Evolutionary conservation across 2,113 vertebrate genomes (phyloP), one percentile per base, ranked within the genome.

Genomic region (Hemibagrus wyckioides): DNA sequence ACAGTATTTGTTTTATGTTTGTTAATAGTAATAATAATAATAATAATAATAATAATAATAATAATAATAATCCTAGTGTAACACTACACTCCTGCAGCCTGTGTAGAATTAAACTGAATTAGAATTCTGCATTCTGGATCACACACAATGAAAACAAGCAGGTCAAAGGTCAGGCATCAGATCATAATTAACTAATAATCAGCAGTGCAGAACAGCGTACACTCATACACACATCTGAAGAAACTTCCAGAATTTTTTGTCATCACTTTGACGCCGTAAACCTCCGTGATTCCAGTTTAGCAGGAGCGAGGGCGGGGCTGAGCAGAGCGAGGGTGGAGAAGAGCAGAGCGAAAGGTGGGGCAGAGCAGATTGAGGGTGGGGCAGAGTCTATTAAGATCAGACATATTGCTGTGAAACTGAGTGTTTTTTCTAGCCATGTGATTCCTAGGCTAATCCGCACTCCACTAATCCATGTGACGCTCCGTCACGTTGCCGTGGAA

Each of bases 11-110:
- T 25, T 59, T 25, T 25, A 21, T 56, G 44, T 65, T 65, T 15
- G 30, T 30, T 14, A 65, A 65, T 14, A 65, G 30, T 30, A 65
- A 30, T 23, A 44, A 73, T 41, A 75, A 48, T 50, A 76, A 76
- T 76, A n/a, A 76, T 76, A 50, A 77, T 77, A 15, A 77, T 77
- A n/a, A 50, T 77, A 50, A 52, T 77, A 50, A 19, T 75, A 44
- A 75, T 44, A 25, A 75, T 75, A 25, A 44, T 75, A 41, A 44
- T 75, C 0, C 19, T 25, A 41, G 11, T 21, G 65, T 30, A 30
- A 13, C 15, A n/a, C 61, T 23, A 57, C 54, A 21, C 1, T 8
- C 2, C 36, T 39, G 15, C 11, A 71, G 67, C 15, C 15, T 36
- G 33, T 21, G 67, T 41, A 41, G 36, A 71, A 39, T 71, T 71